phyloP scores from a whole-genome alignment of 2,888 invertebrate genomes.

The Lochmaea crataegi region DNA sequence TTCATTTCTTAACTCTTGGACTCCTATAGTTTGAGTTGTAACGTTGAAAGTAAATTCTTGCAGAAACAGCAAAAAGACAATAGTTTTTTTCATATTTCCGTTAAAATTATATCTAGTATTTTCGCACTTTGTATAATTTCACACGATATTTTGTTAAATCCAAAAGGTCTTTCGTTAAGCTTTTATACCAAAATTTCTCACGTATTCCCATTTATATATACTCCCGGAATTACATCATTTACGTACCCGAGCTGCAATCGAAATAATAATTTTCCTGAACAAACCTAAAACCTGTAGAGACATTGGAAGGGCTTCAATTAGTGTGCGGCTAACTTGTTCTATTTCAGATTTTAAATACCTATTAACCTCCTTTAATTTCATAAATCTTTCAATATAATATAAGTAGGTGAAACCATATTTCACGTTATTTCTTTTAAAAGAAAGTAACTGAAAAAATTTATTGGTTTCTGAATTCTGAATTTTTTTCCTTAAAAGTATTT shows the following conservation, averaged over 20 bases:
- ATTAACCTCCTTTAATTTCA: slow-evolving; percentile 10
- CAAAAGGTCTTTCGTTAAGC: background rate
- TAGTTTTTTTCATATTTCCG: too few species aligned
- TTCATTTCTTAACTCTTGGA: too few species aligned
- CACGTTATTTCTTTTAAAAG: background rate
- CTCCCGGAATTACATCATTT: background rate
- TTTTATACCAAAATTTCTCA: background rate
- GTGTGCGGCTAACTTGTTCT: slow-evolving; percentile 6
- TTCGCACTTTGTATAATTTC: too few species aligned
- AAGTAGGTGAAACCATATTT: background rate
- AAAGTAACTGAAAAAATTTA: too few species aligned
- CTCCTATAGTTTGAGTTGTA: too few species aligned
- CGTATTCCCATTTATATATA: background rate
- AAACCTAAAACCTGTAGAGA: background rate
- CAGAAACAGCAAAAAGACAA: too few species aligned
- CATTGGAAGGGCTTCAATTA: slow-evolving; percentile 15
- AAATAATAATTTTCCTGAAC: background rate
- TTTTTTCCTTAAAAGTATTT: too few species aligned
- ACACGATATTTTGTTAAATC: too few species aligned
- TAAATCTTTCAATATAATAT: background rate
- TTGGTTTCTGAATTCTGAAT: too few species aligned
- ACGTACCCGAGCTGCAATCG: background rate
- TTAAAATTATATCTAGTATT: too few species aligned
- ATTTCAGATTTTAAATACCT: slow-evolving; percentile 14
- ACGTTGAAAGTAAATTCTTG: too few species aligned